Evolutionary conservation across 2,113 vertebrate species (phyloP), one percentile per base, ranked within the genome.

Genomic region (Blennius ocellaris): DNA sequence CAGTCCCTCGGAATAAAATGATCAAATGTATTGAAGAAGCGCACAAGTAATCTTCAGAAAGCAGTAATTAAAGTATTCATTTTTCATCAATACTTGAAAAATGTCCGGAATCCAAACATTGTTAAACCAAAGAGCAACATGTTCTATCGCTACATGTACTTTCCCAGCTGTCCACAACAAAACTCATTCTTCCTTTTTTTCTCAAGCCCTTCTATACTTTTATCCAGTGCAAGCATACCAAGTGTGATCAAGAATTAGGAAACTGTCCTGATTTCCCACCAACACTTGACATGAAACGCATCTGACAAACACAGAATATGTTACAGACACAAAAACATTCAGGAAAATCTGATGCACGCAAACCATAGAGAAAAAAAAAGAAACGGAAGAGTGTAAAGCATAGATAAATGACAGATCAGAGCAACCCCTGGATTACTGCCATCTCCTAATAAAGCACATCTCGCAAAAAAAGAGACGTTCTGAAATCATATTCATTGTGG

Each of bases 251-350:
- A 59, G 21, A 73, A 66, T 53, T 54, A 75, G 56, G 47, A 41
- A 76, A 66, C 48, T 63, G 43, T 61, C 8, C 48, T 45, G 51
- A 79, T 87, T 79, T 80, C 52, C 69, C 62, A 51, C n/a, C 62
- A 39, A 49, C 2, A 4, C 11, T 51, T 40, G 45, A 76, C 69
- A 72, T 73, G 61, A 64, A 58, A 52, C 36, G 15, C 49, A 57
- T 51, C 63, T 69, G 54, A 50, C 0, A 17, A 37, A 49, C 10
- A n/a, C 21, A 9, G 40, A 55, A 55, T 51, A 47, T 15, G 37
- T 21, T 53, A 53, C 5, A n/a, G n/a, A n/a, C 44, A 49, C 14
- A 50, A 39, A 45, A 57, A 44, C 47, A 30, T 30, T 60, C 16
- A 36, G 47, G 7, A 39, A 36, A 38, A 11, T n/a, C n/a, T 11